These are phyloP conservation scores for Mimas tiliae DNA, from an alignment of 2,888 invertebrate genomes.

Conservation along the genomic window DNA sequence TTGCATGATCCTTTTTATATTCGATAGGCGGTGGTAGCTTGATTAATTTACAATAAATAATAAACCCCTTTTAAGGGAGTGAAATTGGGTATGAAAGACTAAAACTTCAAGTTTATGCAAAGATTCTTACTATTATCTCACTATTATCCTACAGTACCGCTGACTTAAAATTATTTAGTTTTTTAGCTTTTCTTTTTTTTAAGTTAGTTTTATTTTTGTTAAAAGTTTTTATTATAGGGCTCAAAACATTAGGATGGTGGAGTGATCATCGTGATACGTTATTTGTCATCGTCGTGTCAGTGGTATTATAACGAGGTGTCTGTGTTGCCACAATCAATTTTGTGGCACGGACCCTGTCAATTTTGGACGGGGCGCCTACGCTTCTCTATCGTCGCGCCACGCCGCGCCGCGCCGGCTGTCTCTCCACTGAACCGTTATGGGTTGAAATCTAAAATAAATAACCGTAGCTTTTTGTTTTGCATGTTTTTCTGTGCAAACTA, in stretches of 20 bases:
- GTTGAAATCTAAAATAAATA: slow-evolving; percentile 18
- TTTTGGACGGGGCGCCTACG: slow-evolving; percentile 55
- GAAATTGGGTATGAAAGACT: too few relatives aligned
- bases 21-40: too few relatives aligned
- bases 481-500: neutral
- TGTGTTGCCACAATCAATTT: slow-evolving; percentile 74
- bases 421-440: slow-evolving; percentile 19
- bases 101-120: too few relatives aligned
- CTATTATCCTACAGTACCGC: too few relatives aligned
- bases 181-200: too few relatives aligned
- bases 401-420: slow-evolving; percentile 35
- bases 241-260: slow-evolving; percentile 32
- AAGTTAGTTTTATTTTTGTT: too few relatives aligned
- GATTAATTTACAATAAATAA: too few relatives aligned
- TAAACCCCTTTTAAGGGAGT: too few relatives aligned
- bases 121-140: too few relatives aligned
- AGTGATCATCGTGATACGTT: slow-evolving; percentile 48
- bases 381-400: slow-evolving; percentile 26
- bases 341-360: slow-evolving; percentile 68
- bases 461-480: neutral
- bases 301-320: slow-evolving; percentile 65
- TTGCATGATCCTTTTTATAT: too few relatives aligned
- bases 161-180: too few relatives aligned
- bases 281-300: slow-evolving; percentile 50
- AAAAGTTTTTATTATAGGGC: slow-evolving; percentile 34